Conservation (phyloP, 2,888 invertebrate species). For the Athripsodes cinereus region DNA sequence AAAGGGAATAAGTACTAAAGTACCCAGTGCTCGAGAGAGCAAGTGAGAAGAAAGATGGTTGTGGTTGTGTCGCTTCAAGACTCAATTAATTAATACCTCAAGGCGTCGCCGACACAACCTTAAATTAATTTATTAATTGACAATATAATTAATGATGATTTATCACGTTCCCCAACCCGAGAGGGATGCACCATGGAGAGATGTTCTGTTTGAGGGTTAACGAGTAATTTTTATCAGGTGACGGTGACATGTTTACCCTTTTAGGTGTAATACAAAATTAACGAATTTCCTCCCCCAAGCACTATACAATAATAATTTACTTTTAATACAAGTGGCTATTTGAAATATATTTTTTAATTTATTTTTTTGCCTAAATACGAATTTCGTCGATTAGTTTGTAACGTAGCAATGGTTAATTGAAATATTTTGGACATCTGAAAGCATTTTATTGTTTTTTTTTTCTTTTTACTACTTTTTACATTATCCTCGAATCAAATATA, state of each 20-base stretch:
- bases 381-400: too few species aligned
- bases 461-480: too few species aligned
- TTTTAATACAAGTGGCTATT: too few species aligned
- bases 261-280: constrained; percentile 3
- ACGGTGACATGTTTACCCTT: constrained; percentile 13
- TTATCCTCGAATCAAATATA: too few species aligned
- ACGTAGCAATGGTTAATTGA: too few species aligned
- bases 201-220: background rate
- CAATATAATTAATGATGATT: constrained; percentile 28
- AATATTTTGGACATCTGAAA: too few species aligned
- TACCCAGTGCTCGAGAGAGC: too few species aligned
- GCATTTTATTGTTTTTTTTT: too few species aligned
- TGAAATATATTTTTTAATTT: too few species aligned
- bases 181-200: constrained; percentile 1
- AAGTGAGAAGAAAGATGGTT: background rate
- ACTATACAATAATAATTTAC: too few species aligned
- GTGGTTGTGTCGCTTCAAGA: constrained; percentile 12
- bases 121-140: constrained; percentile 28
- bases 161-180: constrained; percentile 14
- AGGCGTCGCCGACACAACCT: constrained; percentile 9
- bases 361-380: too few species aligned
- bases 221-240: constrained; percentile 10
- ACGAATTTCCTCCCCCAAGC: too few species aligned
- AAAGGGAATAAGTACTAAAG: background rate
- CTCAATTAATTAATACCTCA: constrained; percentile 25